These are phyloP conservation scores for Hyperopisus bebe DNA, from an alignment of 2,113 vertebrate species.

Conservation along the genomic window DNA sequence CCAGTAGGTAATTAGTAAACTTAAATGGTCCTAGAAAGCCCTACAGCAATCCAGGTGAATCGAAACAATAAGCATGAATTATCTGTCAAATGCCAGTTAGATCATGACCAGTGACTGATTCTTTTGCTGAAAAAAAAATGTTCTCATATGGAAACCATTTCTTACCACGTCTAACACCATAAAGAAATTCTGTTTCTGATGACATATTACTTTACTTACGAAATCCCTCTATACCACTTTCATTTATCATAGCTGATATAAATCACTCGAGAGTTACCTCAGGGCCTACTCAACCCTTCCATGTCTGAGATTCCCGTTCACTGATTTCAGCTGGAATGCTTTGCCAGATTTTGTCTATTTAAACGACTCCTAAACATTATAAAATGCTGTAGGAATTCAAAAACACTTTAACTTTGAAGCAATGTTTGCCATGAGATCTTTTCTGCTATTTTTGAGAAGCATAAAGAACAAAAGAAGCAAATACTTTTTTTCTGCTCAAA, in stretches of 20 bases:
- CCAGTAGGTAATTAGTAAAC: background rate
- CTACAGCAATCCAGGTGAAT: background rate
- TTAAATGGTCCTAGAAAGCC: background rate
- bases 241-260: slow-evolving; percentile 4
- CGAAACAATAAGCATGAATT: background rate
- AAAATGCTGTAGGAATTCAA: background rate
- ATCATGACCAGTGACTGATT: background rate
- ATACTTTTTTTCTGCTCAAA: background rate
- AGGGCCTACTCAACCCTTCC: background rate
- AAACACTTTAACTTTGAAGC: background rate
- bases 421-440: background rate
- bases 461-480: background rate
- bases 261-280: background rate
- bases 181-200: background rate
- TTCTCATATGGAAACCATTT: background rate
- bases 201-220: background rate
- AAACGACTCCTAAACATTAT: background rate
- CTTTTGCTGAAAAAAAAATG: background rate
- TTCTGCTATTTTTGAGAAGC: background rate
- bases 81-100: background rate
- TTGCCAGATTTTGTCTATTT: background rate
- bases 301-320: background rate
- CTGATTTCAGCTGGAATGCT: background rate
- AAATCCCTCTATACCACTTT: background rate
- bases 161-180: background rate